Conservation (phyloP, 2,888 invertebrate species). For the Hofmannophila pseudospretella region DNA sequence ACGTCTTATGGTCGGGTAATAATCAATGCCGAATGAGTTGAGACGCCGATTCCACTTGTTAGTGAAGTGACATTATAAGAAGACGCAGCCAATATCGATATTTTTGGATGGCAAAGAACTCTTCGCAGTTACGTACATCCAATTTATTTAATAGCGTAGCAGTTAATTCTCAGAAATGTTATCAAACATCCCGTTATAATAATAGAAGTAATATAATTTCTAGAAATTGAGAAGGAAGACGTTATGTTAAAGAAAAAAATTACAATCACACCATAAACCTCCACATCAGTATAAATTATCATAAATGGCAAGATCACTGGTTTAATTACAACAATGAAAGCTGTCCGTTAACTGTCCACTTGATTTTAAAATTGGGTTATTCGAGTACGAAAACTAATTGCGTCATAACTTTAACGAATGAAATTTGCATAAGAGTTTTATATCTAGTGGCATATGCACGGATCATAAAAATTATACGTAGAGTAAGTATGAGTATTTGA, state of each 20-base stretch:
- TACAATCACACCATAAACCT: too few species aligned
- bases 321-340: conserved; percentile 1
- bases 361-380: conserved; percentile 1
- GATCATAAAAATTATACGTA: too few species aligned
- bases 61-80: conserved; percentile 2
- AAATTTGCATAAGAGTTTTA: background rate
- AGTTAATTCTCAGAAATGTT: too few species aligned
- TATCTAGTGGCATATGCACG: background rate
- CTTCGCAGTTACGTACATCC: too few species aligned
- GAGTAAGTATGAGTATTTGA: background rate
- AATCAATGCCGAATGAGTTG: conserved; percentile 3
- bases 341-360: conserved; percentile 1
- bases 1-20: conserved; percentile 12
- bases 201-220: too few species aligned
- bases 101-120: too few species aligned
- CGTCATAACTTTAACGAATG: background rate
- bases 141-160: too few species aligned
- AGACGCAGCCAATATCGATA: background rate
- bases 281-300: too few species aligned
- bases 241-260: too few species aligned
- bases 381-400: background rate
- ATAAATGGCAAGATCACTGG: background rate
- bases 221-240: too few species aligned
- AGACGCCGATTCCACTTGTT: conserved; percentile 3
- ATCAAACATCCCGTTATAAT: too few species aligned